Evolutionary conservation across 2,888 invertebrate species (phyloP), one percentile per base, ranked within the genome.

Genomic region (Eupithecia centaureata): DNA sequence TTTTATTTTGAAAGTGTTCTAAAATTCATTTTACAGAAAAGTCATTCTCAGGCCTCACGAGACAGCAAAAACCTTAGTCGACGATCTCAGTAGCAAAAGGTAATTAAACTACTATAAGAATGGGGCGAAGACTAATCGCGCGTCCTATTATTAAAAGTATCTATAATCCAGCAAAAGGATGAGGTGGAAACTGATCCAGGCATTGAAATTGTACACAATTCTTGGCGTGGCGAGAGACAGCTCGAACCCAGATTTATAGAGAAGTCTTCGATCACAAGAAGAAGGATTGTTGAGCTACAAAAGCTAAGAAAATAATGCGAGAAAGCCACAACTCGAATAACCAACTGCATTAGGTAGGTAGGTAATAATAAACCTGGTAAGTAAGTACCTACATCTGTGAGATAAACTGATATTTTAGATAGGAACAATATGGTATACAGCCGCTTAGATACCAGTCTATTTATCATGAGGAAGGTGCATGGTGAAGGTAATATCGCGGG

Each of bases 381-480:
- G 30, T 30, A 30, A 7, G 30, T 42, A 42, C 42, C 42, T 42
- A 42, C 42, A n/a, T 42, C 38, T n/a, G 10, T 18, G 8, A 42
- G 42, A 18, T 8, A 42, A 2, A 18, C n/a, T 1, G n/a, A n/a
- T n/a, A n/a, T n/a, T n/a, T n/a, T n/a, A n/a, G n/a, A n/a, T n/a
- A n/a, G n/a, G n/a, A n/a, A n/a, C n/a, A n/a, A n/a, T n/a, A n/a
- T n/a, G 13, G 35, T 42, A 42, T 8, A 18, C 8, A 42, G 38
- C 35, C 38, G 18, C 22, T 47, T 12, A 18, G 47, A 47, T 47
- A 47, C 18, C 18, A 22, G 47, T 22, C 57, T 32, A 2, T 32
- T 56, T 12, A 57, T 57, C 57, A 57, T 57, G 32, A 57, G 57
- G 32, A 33, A 32, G 57, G 57, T 57, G 57, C 57, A 32, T 32